Conservation (phyloP, 2,113 vertebrate species). For the Sylvia atricapilla region DNA sequence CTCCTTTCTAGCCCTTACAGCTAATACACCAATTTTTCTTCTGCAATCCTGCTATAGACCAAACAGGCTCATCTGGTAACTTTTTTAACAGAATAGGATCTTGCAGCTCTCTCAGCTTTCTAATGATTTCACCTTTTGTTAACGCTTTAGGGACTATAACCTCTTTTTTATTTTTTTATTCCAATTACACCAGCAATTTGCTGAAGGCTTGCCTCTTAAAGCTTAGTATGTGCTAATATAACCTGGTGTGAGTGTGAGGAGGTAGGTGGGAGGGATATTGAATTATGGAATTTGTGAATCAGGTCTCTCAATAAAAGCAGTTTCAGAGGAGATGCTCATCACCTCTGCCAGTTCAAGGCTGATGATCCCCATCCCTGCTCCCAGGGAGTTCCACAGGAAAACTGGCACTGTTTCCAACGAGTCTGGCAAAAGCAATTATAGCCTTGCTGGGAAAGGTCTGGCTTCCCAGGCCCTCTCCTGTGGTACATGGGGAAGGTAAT, state of each 20-base stretch:
- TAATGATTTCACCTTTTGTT: background rate
- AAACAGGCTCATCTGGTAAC: conserved; percentile 19
- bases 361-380: background rate
- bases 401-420: background rate
- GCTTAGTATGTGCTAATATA: background rate
- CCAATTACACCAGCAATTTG: background rate
- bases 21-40: conserved; percentile 42
- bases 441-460: background rate
- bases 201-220: background rate
- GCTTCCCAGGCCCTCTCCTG: background rate
- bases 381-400: background rate
- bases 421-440: background rate
- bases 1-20: background rate
- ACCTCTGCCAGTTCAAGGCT: background rate
- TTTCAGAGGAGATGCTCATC: background rate
- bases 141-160: background rate
- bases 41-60: background rate
- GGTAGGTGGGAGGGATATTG: background rate
- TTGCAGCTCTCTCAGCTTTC: background rate
- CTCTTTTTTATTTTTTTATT: background rate
- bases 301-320: background rate
- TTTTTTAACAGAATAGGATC: background rate
- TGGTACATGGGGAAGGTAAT: background rate
- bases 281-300: background rate
- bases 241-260: background rate